A percentile compares a stretch with the other conserved stretches of the same genome.
Conservation (phyloP, 2,888 invertebrate genomes). For the Oasisia sp. region DNA sequence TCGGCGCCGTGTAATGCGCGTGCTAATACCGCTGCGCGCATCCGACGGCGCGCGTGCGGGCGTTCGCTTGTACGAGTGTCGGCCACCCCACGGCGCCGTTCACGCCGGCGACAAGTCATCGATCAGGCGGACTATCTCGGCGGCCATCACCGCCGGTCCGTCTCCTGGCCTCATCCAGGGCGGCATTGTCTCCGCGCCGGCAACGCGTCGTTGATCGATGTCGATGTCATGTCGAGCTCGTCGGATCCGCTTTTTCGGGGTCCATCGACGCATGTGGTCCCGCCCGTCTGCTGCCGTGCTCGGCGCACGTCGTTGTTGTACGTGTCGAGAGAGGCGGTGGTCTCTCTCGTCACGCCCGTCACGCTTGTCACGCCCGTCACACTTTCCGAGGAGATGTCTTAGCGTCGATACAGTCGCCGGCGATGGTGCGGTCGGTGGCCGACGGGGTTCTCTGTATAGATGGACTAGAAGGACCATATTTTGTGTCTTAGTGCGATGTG, state of each 20-base stretch:
- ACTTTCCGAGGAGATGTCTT: background rate
- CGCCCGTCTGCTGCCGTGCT: background rate
- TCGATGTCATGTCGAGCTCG: background rate
- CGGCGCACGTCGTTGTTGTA: background rate
- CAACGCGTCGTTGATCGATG: background rate
- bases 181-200: background rate
- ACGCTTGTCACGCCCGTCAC: background rate
- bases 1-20: background rate
- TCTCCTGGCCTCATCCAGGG: background rate
- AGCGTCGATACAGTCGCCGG: too few species aligned
- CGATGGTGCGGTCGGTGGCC: too few species aligned
- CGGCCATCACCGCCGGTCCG: background rate
- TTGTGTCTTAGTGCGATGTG: too few species aligned
- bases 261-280: slow-evolving; percentile 10
- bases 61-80: background rate
- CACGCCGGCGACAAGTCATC: background rate
- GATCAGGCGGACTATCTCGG: background rate
- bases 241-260: background rate
- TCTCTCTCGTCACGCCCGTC: slow-evolving; percentile 10
- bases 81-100: background rate
- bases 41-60: background rate
- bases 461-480: too few species aligned
- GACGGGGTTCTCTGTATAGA: too few species aligned
- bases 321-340: background rate
- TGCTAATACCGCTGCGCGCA: background rate